Evolutionary conservation across 2,888 invertebrate genomes (phyloP).

Genomic region (Ceriagrion tenellum): DNA sequence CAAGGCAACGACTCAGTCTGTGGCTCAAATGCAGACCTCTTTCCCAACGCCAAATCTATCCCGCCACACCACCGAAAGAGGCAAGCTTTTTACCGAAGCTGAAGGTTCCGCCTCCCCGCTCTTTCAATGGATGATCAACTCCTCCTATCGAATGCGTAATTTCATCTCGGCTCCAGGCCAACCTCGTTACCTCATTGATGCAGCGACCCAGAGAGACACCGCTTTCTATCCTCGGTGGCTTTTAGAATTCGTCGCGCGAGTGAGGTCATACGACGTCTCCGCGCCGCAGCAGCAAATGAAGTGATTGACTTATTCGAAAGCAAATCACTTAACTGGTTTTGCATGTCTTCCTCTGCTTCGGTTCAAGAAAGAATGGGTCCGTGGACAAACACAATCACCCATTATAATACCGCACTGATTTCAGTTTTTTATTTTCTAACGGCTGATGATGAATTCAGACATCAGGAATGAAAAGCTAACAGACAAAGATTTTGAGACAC

Average conservation of each 20-base stretch:
- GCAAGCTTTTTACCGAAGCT: background rate
- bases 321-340: background rate
- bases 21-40: background rate
- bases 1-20: background rate
- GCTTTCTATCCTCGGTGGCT: background rate
- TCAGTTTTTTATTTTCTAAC: background rate
- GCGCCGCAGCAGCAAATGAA: background rate
- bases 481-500: background rate
- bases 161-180: constrained; percentile 36
- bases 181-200: constrained; percentile 58
- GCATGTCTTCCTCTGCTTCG: background rate
- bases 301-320: constrained; percentile 16
- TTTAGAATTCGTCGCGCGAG: background rate
- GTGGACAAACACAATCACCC: background rate
- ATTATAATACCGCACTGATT: background rate
- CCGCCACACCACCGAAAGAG: background rate
- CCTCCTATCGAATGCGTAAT: constrained; percentile 40
- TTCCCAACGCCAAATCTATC: background rate
- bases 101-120: constrained; percentile 7
- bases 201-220: constrained; percentile 17
- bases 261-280: background rate
- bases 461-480: background rate
- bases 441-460: background rate
- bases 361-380: background rate
- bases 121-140: constrained; percentile 61